Conservation (phyloP, 2,888 invertebrate genomes). For the Pheosia gnoma region DNA sequence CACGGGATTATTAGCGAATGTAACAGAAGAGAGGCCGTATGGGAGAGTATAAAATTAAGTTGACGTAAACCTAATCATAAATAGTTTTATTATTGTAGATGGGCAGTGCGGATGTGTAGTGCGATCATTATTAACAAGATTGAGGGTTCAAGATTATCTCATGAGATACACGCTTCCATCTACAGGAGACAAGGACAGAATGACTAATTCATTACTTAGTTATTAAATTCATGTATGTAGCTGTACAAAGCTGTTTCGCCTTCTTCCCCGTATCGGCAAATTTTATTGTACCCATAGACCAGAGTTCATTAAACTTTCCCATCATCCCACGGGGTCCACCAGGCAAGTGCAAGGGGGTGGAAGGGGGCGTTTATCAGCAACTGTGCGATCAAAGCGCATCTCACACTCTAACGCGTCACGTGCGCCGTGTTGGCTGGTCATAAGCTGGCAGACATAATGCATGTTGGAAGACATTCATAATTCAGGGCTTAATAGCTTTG, state of each 20-base stretch:
- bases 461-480: too few species aligned
- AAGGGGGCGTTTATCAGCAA: conserved; percentile 7
- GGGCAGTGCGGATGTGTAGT: too few species aligned
- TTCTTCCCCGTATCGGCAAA: too few species aligned
- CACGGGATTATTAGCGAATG: background rate
- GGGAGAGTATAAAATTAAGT: background rate
- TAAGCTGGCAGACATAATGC: background rate
- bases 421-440: background rate
- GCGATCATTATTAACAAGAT: too few species aligned
- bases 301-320: conserved; percentile 20
- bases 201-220: too few species aligned
- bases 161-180: too few species aligned
- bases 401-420: conserved; percentile 20
- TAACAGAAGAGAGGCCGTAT: background rate
- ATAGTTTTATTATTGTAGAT: too few species aligned
- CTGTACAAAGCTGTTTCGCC: too few species aligned
- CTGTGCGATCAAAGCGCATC: conserved; percentile 36
- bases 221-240: too few species aligned
- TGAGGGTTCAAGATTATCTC: too few species aligned
- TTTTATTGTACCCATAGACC: background rate
- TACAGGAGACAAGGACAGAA: too few species aligned
- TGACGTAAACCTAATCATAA: background rate
- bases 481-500: too few species aligned
- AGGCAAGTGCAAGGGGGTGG: conserved; percentile 5
- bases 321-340: background rate